Conservation (phyloP, 2,888 invertebrate genomes). For the Andrena dorsata region DNA sequence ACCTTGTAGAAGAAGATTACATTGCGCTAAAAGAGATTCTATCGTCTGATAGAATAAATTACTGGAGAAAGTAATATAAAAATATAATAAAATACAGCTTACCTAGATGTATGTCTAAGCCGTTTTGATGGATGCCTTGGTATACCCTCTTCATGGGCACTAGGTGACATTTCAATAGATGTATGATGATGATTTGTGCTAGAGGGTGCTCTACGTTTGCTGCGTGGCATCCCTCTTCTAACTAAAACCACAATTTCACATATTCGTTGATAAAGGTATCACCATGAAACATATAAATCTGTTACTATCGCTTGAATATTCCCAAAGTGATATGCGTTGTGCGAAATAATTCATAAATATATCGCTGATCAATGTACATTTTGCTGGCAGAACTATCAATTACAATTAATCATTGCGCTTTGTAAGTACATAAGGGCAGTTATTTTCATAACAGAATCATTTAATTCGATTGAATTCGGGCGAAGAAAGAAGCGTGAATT, state of each 20-base stretch:
- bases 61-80: neutral
- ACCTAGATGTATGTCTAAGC: conserved; percentile 82
- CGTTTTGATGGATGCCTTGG: conserved; percentile 83
- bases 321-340: neutral
- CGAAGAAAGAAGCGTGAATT: conserved; percentile 9
- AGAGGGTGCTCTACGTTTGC: conserved; percentile 84
- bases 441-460: neutral
- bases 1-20: neutral
- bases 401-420: neutral
- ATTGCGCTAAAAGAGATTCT: neutral
- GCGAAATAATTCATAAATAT: neutral
- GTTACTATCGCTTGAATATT: neutral
- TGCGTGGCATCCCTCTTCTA: conserved; percentile 84
- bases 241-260: conserved; percentile 63
- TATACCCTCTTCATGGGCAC: conserved; percentile 82
- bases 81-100: conserved; percentile 32
- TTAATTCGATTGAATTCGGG: neutral
- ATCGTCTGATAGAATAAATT: neutral
- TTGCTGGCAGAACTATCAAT: neutral
- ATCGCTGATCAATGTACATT: neutral
- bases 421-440: neutral
- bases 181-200: conserved; percentile 82
- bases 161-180: conserved; percentile 82
- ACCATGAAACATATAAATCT: neutral
- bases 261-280: neutral